These are phyloP conservation scores for Zoanthus gigantus DNA, from an alignment of 92 coral and sea anemone species.

Conservation along the genomic window DNA sequence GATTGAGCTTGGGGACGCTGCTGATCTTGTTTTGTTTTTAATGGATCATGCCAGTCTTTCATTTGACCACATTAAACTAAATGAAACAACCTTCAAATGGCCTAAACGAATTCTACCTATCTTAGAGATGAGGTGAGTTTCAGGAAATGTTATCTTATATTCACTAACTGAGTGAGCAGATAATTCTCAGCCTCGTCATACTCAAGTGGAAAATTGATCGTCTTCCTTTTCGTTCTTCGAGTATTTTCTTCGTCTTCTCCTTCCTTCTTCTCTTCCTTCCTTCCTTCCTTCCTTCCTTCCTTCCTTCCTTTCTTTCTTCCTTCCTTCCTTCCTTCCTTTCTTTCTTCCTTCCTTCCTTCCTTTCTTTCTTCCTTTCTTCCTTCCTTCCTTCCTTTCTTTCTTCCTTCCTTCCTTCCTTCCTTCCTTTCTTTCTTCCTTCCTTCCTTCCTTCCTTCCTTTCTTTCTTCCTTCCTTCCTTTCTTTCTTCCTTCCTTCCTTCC, in stretches of 20 bases:
- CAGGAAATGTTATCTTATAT: background rate
- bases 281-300: too few relatives aligned
- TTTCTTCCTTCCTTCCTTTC: background rate
- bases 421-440: background rate
- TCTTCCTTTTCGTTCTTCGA: background rate
- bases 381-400: background rate
- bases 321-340: too few relatives aligned
- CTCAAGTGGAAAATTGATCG: background rate
- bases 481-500: background rate
- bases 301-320: too few relatives aligned
- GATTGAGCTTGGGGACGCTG: slow-evolving; percentile 92
- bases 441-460: background rate
- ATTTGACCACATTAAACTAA: slow-evolving; percentile 84
- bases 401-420: background rate
- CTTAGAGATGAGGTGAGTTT: slow-evolving; percentile 77
- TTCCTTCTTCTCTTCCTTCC: too few relatives aligned
- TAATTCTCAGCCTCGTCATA: background rate
- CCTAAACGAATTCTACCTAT: slow-evolving; percentile 85
- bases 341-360: too few relatives aligned
- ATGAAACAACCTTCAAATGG: slow-evolving; percentile 97
- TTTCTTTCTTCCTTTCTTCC: background rate
- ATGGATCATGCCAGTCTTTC: slow-evolving; percentile 93
- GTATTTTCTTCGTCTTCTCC: background rate
- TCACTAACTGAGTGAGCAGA: background rate
- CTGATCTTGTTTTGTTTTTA: slow-evolving; percentile 85